Evolutionary conservation across 64 coral and sea anemone genomes (phyloP), one percentile per base, ranked within the genome.

Genomic region (Platygyra sinensis): DNA sequence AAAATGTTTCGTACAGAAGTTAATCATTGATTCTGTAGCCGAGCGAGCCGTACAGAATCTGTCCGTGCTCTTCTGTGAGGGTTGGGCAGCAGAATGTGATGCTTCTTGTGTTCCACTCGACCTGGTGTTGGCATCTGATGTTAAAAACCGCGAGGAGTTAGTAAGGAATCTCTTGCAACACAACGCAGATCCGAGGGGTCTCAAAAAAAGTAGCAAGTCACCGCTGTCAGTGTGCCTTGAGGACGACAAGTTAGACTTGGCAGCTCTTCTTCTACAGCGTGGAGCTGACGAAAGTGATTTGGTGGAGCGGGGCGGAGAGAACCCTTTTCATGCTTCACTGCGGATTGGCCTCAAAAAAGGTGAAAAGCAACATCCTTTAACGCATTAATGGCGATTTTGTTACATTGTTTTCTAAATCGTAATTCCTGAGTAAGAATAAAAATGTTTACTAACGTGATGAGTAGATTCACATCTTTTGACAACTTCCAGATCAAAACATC

Each of bases 81-180:
- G 65, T 8, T 69, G 65, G 65, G 65, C 65, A 5, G n/a, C 4
- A 11, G 22, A 14, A 85, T 85, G 81, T 38, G 36, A 85, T 25
- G 80, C 80, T 12, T 85, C 89, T 62, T 49, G 80, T 46, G 89
- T 91, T n/a, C 89, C 89, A 61, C 57, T 91, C 0, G 80, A 91
- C 27, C 14, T 76, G 8, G 36, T 91, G 15, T 76, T 91, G 28
- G 62, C 31, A 19, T 75, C 69, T 15, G 60, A 75, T 30, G 22
- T 91, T 10, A 11, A 77, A 16, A 46, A 62, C 52, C 13, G 73
- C 11, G 46, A 52, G 10, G 29, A 62, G 11, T 42, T 91, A 62
- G 42, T 82, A 27, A 19, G 11, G 49, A 61, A 30, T 19, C 83
- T 92, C 25, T n/a, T 87, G 0, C 12, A 59, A 63, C 59, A 28